These are phyloP conservation scores for Acronicta alni DNA, from an alignment of 2,888 invertebrate genomes.

Conservation along the genomic window DNA sequence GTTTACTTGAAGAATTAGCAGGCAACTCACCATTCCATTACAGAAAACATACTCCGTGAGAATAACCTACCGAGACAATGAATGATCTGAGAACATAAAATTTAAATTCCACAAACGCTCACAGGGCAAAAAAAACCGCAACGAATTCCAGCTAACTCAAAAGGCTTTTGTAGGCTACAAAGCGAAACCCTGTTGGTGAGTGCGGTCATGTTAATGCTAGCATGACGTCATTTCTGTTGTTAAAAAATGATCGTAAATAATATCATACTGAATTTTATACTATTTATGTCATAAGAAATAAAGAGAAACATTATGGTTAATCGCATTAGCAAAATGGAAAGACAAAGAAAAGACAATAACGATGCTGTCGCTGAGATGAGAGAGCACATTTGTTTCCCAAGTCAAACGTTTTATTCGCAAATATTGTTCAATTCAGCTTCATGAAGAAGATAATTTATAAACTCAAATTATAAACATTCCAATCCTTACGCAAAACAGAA, in stretches of 20 bases:
- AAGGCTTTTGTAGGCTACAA: slow-evolving; percentile 9
- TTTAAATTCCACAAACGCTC: not conserved
- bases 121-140: not conserved
- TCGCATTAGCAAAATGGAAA: slow-evolving; percentile 15
- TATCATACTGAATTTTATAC: not conserved
- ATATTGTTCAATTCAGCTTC: not conserved
- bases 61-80: not conserved
- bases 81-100: slow-evolving; percentile 1
- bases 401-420: not conserved
- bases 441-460: not conserved
- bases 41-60: too few species aligned
- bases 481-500: slow-evolving; percentile 3
- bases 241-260: slow-evolving; percentile 1
- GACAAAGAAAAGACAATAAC: slow-evolving; percentile 15
- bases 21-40: too few species aligned
- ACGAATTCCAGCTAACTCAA: slow-evolving; percentile 4
- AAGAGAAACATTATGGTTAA: slow-evolving; percentile 1
- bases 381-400: not conserved
- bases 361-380: not conserved
- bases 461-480: not conserved
- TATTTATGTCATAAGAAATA: not conserved
- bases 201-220: slow-evolving; percentile 17
- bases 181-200: slow-evolving; percentile 13
- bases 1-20: too few species aligned
- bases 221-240: slow-evolving; percentile 28